These are phyloP conservation scores for Punctoribates punctum DNA, from an alignment of 2,888 invertebrate species.

Conservation along the genomic window DNA sequence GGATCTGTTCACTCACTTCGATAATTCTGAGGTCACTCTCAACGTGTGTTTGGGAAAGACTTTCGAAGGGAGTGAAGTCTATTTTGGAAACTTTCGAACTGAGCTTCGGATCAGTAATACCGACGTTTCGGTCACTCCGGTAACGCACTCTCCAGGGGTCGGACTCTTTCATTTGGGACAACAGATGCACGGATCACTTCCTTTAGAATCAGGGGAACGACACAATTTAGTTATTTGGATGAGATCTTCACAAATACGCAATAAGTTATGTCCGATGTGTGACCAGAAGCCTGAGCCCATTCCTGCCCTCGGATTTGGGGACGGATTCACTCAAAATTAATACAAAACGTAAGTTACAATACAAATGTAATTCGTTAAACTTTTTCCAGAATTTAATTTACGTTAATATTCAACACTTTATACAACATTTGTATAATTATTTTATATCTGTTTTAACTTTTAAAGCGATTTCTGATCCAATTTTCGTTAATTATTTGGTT, in stretches of 20 bases:
- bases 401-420: no score
- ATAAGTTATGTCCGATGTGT: slow-evolving; percentile 56
- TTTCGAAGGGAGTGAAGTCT: slow-evolving; percentile 54
- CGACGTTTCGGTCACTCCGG: not conserved
- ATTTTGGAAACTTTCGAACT: slow-evolving; percentile 52
- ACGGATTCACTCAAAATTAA: slow-evolving; percentile 50
- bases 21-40: slow-evolving; percentile 54
- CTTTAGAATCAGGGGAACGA: slow-evolving; percentile 53
- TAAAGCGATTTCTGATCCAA: no score
- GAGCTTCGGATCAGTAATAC: not conserved
- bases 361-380: no score
- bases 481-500: no score
- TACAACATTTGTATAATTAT: no score
- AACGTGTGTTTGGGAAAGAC: slow-evolving; percentile 52
- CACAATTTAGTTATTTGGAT: slow-evolving; percentile 56
- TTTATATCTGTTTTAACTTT: no score
- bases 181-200: slow-evolving; percentile 55
- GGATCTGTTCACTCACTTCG: slow-evolving; percentile 55
- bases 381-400: no score
- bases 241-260: slow-evolving; percentile 54
- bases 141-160: slow-evolving; percentile 50
- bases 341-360: no score
- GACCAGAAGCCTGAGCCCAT: slow-evolving; percentile 50
- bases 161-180: slow-evolving; percentile 55
- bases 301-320: slow-evolving; percentile 49